phyloP scores from a whole-genome alignment of 2,888 invertebrate genomes.

The Zaprionus obscuricornis region DNA sequence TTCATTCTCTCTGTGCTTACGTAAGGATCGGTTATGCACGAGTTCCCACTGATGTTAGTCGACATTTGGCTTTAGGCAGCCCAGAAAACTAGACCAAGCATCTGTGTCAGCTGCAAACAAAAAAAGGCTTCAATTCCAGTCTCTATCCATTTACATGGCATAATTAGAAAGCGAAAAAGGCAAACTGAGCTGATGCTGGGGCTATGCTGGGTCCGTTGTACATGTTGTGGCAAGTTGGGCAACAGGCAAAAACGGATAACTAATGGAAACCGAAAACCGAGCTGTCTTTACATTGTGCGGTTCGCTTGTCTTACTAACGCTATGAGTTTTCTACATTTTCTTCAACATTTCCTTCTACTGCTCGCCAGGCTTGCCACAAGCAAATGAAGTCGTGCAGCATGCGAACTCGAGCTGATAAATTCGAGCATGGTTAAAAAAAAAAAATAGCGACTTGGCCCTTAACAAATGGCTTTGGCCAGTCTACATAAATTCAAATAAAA shows the following conservation, averaged over 20 bases:
- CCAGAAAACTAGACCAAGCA: not conserved
- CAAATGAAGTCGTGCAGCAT: slow-evolving; percentile 33
- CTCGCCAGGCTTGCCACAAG: slow-evolving; percentile 12
- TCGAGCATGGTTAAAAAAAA: slow-evolving; percentile 10
- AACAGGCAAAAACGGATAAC: slow-evolving; percentile 26
- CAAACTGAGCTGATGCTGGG: too few relatives aligned
- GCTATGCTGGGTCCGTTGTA: too few relatives aligned
- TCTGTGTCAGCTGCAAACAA: slow-evolving; percentile 2
- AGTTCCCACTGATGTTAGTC: slow-evolving; percentile 48
- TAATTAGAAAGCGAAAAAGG: slow-evolving; percentile 67
- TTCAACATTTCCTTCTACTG: too few relatives aligned
- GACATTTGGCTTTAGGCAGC: slow-evolving; percentile 22
- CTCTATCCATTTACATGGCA: slow-evolving; percentile 59
- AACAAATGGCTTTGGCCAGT: slow-evolving; percentile 32
- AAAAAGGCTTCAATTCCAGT: slow-evolving; percentile 4
- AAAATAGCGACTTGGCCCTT: slow-evolving; percentile 26
- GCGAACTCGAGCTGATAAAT: slow-evolving; percentile 46
- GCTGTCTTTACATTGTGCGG: slow-evolving; percentile 14
- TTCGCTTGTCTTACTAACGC: too few relatives aligned
- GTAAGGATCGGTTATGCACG: slow-evolving; percentile 58
- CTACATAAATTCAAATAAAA: slow-evolving; percentile 65
- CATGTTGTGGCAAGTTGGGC: too few relatives aligned
- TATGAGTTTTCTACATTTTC: too few relatives aligned
- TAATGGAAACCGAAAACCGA: slow-evolving; percentile 56
- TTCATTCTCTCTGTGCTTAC: slow-evolving; percentile 13